Conservation (phyloP, 2,797 vertebrate species). For the Crenichthys baileyi region DNA sequence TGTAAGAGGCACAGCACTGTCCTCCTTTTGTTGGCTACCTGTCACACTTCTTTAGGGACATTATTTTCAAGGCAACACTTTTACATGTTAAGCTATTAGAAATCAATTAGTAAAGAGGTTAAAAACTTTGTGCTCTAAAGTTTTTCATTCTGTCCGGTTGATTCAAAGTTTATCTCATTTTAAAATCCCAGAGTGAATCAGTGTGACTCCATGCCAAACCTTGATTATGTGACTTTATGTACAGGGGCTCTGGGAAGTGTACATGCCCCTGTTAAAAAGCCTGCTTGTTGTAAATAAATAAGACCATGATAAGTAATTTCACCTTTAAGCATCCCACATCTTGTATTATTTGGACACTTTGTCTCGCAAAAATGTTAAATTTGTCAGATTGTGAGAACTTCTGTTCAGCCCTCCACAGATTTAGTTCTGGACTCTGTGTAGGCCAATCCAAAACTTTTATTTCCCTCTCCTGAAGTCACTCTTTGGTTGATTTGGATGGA, state of each 20-base stretch:
- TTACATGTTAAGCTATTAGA: background rate
- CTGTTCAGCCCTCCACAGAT: too few relatives aligned
- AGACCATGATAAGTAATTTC: background rate
- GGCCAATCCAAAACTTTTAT: too few relatives aligned
- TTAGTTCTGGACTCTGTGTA: too few relatives aligned
- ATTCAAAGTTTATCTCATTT: background rate
- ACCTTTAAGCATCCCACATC: too few relatives aligned
- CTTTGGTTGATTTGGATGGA: too few relatives aligned
- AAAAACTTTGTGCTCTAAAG: background rate
- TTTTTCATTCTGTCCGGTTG: background rate
- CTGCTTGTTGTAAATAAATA: too few relatives aligned
- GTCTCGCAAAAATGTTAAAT: too few relatives aligned
- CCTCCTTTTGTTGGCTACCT: conserved; percentile 14
- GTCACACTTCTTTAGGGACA: conserved; percentile 8
- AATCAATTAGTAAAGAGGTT: background rate
- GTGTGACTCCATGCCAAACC: background rate
- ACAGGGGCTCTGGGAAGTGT: background rate
- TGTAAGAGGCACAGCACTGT: conserved; percentile 44
- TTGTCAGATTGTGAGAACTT: too few relatives aligned
- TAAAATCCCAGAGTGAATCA: background rate
- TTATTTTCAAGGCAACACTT: background rate
- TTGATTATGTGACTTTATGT: background rate
- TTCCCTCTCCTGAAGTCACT: too few relatives aligned
- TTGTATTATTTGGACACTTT: too few relatives aligned
- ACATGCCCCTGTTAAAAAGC: background rate